A percentile compares a stretch with the other conserved stretches of the same genome.
These are phyloP conservation scores for Onchidella celtica DNA, from an alignment of 2,888 invertebrate species.

Conservation along the genomic window DNA sequence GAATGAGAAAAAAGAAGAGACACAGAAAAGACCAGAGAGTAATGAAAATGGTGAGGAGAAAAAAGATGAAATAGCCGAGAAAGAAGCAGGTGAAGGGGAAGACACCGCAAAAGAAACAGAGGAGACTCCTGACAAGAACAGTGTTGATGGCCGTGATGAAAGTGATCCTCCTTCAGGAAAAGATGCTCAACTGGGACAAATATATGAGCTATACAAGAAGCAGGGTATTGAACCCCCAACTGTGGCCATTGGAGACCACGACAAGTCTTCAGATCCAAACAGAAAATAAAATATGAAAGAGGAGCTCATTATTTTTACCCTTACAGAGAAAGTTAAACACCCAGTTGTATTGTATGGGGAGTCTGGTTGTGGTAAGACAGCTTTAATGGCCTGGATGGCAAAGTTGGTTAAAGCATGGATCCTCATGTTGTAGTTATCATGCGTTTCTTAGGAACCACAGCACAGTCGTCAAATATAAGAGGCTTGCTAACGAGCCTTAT, in stretches of 20 bases:
- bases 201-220: neutral
- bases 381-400: slow-evolving; percentile 68
- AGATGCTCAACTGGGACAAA: neutral
- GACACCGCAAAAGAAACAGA: neutral
- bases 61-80: neutral
- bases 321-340: slow-evolving; percentile 51
- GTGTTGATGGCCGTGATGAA: neutral
- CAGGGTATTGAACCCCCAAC: slow-evolving; percentile 33
- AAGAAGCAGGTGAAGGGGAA: neutral
- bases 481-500: slow-evolving; percentile 61
- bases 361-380: slow-evolving; percentile 74
- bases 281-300: slow-evolving; percentile 46
- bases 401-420: slow-evolving; percentile 60
- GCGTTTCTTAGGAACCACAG: slow-evolving; percentile 71
- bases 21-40: neutral
- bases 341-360: slow-evolving; percentile 67
- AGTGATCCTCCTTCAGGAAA: neutral
- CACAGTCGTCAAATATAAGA: slow-evolving; percentile 60
- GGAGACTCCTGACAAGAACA: neutral
- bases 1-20: neutral
- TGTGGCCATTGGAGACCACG: slow-evolving; percentile 49
- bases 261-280: slow-evolving; percentile 58
- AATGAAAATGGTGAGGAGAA: neutral
- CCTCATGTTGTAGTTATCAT: slow-evolving; percentile 61
- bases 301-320: slow-evolving; percentile 47